A percentile compares a stretch with the other conserved stretches of the same genome.
Conservation (phyloP, 2,113 vertebrate genomes). For the Pterocles orientalis region DNA sequence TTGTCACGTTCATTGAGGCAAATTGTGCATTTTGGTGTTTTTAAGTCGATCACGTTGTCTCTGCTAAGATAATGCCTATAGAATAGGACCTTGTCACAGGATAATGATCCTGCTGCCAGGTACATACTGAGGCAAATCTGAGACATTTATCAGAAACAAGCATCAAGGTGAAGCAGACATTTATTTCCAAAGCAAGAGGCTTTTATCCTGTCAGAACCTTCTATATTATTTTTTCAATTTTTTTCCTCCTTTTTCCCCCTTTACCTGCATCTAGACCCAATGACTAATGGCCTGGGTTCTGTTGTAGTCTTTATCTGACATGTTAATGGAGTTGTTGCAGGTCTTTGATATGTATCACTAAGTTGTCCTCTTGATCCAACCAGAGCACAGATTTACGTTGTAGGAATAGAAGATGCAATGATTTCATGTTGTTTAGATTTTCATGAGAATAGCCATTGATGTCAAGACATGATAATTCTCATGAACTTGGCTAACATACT, state of each 20-base stretch:
- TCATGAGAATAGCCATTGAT: not conserved
- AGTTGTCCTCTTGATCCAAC: not conserved
- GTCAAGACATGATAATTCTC: not conserved
- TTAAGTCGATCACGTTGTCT: not conserved
- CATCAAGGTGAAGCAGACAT: conserved; percentile 10
- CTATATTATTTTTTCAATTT: not conserved
- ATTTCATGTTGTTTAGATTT: not conserved
- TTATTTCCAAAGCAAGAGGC: not conserved
- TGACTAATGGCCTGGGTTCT: not conserved
- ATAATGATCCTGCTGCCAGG: not conserved
- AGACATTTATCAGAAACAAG: conserved; percentile 27
- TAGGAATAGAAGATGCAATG: not conserved
- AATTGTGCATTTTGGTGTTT: not conserved
- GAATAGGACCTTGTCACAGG: conserved; percentile 1
- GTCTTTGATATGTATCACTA: not conserved
- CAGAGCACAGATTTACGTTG: not conserved
- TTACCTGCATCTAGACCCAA: not conserved
- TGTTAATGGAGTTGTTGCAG: not conserved
- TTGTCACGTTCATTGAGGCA: not conserved
- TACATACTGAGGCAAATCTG: not conserved
- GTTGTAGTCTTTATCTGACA: not conserved
- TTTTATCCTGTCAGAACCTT: conserved; percentile 26
- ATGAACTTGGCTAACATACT: not conserved
- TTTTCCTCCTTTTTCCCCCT: not conserved
- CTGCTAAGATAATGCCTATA: not conserved